A percentile compares a stretch with the other conserved stretches of the same genome.
These are phyloP conservation scores for Isotomurus palustris DNA, from an alignment of 2,888 invertebrate species.

Conservation along the genomic window DNA sequence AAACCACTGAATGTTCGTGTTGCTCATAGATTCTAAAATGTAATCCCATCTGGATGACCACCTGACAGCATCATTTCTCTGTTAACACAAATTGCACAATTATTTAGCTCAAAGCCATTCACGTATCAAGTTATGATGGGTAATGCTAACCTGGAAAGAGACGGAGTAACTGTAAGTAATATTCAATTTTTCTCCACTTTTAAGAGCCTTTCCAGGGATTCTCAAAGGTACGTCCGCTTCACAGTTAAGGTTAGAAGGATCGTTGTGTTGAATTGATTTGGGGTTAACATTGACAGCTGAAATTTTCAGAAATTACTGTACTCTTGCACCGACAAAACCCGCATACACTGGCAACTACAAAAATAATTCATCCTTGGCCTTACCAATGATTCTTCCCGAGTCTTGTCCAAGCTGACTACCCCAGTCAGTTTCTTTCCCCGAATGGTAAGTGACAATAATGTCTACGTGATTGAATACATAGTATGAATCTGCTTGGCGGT, in stretches of 20 bases:
- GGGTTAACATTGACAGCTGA: conserved; percentile 56
- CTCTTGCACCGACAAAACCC: conserved; percentile 2
- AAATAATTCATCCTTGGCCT: conserved; percentile 5
- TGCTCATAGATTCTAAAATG: conserved; percentile 95
- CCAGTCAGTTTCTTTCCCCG: conserved; percentile 82
- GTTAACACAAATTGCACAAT: conserved; percentile 30
- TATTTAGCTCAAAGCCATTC: too few relatives aligned
- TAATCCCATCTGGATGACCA: conserved; percentile 99
- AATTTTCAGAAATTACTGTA: conserved; percentile 1
- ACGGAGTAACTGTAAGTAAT: conserved; percentile 86
- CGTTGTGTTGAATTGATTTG: conserved; percentile 55
- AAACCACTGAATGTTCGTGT: conserved; percentile 98
- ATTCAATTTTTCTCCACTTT: conserved; percentile 55
- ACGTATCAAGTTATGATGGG: too few relatives aligned
- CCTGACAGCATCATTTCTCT: conserved; percentile 74
- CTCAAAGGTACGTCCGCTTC: conserved; percentile 60
- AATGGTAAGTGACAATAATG: conserved; percentile 87
- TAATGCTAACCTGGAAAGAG: conserved; percentile 60
- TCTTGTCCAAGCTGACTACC: conserved; percentile 69
- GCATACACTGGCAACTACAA: not conserved
- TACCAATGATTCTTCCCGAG: conserved; percentile 78
- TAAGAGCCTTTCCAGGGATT: conserved; percentile 59
- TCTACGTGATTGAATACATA: conserved; percentile 98
- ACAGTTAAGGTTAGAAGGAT: conserved; percentile 47
- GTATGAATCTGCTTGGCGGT: conserved; percentile 61